Evolutionary conservation across 1,140 invertebrate species (phyloP).

Genomic region (Camponotus pennsylvanicus): DNA sequence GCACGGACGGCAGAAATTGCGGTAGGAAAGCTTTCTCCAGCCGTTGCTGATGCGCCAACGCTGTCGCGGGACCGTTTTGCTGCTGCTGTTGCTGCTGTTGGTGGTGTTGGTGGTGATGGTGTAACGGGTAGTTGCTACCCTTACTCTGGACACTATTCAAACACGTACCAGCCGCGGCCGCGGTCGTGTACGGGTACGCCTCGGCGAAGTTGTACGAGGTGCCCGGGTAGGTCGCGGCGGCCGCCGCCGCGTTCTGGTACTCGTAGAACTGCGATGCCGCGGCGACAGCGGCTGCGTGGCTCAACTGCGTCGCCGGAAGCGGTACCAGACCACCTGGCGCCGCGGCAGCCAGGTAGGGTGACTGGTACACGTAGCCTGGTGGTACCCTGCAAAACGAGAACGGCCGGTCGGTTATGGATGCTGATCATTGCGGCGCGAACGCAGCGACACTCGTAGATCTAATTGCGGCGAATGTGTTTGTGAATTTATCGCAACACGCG

Average conservation of each 20-base stretch:
- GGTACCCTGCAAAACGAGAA: slow-evolving; percentile 88
- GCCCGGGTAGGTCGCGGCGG: slow-evolving; percentile 89
- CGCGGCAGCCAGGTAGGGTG: slow-evolving; percentile 89
- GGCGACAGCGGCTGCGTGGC: slow-evolving; percentile 91
- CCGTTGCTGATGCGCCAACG: slow-evolving; percentile 79
- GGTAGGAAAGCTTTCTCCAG: slow-evolving; percentile 83
- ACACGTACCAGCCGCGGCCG: slow-evolving; percentile 86
- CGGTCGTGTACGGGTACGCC: slow-evolving; percentile 89
- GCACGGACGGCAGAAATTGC: slow-evolving; percentile 83
- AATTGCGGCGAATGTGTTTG: slow-evolving; percentile 54
- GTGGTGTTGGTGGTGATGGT: slow-evolving; percentile 64
- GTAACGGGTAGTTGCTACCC: slow-evolving; percentile 66
- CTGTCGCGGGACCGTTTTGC: slow-evolving; percentile 70
- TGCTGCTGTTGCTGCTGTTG: slow-evolving; percentile 76
- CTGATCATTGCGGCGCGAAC: not conserved
- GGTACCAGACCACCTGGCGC: slow-evolving; percentile 89
- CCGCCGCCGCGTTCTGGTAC: slow-evolving; percentile 90
- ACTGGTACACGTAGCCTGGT: slow-evolving; percentile 91
- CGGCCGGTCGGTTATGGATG: slow-evolving; percentile 28
- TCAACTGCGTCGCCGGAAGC: slow-evolving; percentile 88
- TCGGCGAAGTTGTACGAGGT: slow-evolving; percentile 91
- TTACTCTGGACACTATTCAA: slow-evolving; percentile 80
- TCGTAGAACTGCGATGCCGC: slow-evolving; percentile 92
- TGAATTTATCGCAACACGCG: slow-evolving; percentile 42
- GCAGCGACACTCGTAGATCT: slow-evolving; percentile 44